These are phyloP conservation scores for Sweltsa coloradensis DNA, from an alignment of 1,140 invertebrate species.

Conservation along the genomic window DNA sequence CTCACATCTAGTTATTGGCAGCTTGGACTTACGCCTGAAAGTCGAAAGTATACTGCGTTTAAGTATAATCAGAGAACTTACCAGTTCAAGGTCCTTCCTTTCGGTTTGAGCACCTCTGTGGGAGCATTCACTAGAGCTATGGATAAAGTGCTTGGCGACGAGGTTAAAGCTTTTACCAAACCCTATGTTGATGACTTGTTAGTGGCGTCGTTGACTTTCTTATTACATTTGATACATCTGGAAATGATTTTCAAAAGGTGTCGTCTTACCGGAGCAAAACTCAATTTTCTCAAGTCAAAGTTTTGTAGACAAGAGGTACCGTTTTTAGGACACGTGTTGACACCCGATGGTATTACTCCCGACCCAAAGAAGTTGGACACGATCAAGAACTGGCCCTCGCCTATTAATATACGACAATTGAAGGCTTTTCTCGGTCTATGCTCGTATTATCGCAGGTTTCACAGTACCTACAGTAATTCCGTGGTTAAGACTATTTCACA, in stretches of 20 bases:
- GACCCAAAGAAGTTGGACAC: not conserved
- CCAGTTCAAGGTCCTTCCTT: not conserved
- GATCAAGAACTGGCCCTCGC: not conserved
- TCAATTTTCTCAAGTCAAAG: not conserved
- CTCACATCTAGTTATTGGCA: constrained; percentile 1
- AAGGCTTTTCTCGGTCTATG: not conserved
- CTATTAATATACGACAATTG: not conserved
- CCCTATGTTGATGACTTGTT: constrained; percentile 6
- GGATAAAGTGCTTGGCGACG: not conserved
- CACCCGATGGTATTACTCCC: not conserved
- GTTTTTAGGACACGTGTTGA: constrained; percentile 3
- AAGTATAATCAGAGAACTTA: not conserved
- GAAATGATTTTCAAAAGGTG: not conserved
- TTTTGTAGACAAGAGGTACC: not conserved
- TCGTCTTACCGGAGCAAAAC: not conserved
- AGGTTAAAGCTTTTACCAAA: not conserved
- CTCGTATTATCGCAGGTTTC: too few species aligned
- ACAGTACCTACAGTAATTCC: too few species aligned
- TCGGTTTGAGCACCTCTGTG: not conserved
- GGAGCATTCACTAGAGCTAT: not conserved
- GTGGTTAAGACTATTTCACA: too few species aligned
- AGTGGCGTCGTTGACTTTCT: not conserved
- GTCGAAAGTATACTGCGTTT: constrained; percentile 3
- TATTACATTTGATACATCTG: not conserved
- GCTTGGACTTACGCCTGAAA: not conserved